Evolutionary conservation across 2,888 invertebrate species (phyloP).

Genomic region (Hirtodrosophila trivittata): DNA sequence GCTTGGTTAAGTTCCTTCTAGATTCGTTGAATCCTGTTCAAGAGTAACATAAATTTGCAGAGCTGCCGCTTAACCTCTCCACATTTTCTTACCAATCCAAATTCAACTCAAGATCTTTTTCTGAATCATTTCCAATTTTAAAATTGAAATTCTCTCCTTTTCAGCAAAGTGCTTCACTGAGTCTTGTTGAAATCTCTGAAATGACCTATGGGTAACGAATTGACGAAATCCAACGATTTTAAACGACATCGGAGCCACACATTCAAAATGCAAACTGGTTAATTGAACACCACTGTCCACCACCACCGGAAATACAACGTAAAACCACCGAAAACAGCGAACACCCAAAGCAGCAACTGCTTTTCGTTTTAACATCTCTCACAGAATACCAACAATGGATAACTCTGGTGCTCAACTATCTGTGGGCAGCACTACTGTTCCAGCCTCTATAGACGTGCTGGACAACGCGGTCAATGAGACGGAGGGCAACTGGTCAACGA

Average conservation of each 20-base stretch:
- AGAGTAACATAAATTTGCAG: too few relatives aligned
- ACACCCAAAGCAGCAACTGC: not conserved
- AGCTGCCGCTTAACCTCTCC: too few relatives aligned
- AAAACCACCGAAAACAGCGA: not conserved
- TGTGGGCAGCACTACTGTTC: not conserved
- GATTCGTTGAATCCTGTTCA: too few relatives aligned
- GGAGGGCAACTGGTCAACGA: constrained; percentile 50
- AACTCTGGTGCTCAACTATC: constrained; percentile 20
- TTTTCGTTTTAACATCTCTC: not conserved
- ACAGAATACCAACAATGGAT: constrained; percentile 31
- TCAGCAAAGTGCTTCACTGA: too few relatives aligned
- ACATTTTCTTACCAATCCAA: too few relatives aligned
- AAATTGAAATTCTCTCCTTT: too few relatives aligned
- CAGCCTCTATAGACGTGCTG: constrained; percentile 1
- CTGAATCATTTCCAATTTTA: too few relatives aligned
- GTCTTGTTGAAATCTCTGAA: too few relatives aligned
- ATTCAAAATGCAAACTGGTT: constrained; percentile 25
- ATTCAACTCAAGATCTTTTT: too few relatives aligned
- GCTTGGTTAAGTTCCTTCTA: too few relatives aligned
- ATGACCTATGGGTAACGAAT: not conserved
- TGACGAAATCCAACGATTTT: constrained; percentile 14
- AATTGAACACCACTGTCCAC: not conserved
- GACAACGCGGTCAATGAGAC: constrained; percentile 33
- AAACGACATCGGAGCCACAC: not conserved
- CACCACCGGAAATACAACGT: not conserved